These are phyloP conservation scores for Tyria jacobaeae DNA, from an alignment of 2,888 invertebrate genomes.

Conservation along the genomic window DNA sequence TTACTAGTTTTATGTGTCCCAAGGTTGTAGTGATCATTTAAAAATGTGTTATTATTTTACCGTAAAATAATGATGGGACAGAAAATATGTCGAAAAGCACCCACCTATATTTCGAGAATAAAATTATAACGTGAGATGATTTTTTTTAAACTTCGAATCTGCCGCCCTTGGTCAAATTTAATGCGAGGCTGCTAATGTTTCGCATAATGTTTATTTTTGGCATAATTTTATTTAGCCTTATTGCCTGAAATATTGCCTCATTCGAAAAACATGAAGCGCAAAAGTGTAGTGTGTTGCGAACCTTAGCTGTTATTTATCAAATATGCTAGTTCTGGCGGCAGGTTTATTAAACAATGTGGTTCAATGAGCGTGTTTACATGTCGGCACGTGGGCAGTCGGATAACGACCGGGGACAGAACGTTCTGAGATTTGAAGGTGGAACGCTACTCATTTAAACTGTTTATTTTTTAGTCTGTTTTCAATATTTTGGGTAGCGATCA, in stretches of 20 bases:
- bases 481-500: background rate
- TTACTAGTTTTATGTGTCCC: no score
- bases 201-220: no score
- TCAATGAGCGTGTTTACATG: constrained; percentile 56
- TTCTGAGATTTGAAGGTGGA: constrained; percentile 27
- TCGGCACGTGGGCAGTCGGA: constrained; percentile 49
- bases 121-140: no score
- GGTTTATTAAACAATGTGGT: constrained; percentile 51
- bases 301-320: constrained; percentile 44
- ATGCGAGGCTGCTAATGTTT: no score
- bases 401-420: constrained; percentile 29
- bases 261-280: background rate
- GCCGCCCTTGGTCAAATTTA: no score
- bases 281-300: constrained; percentile 10
- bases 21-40: no score
- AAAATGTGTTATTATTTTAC: no score
- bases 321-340: constrained; percentile 30
- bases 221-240: no score
- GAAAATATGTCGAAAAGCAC: no score
- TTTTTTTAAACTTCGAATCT: no score
- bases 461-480: background rate
- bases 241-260: background rate
- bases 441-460: background rate
- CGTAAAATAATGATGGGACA: no score
- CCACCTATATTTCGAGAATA: no score